Base-by-base conservation (phyloP, 2,797 vertebrate genomes). In the Cetoscarus ocellatus region DNA sequence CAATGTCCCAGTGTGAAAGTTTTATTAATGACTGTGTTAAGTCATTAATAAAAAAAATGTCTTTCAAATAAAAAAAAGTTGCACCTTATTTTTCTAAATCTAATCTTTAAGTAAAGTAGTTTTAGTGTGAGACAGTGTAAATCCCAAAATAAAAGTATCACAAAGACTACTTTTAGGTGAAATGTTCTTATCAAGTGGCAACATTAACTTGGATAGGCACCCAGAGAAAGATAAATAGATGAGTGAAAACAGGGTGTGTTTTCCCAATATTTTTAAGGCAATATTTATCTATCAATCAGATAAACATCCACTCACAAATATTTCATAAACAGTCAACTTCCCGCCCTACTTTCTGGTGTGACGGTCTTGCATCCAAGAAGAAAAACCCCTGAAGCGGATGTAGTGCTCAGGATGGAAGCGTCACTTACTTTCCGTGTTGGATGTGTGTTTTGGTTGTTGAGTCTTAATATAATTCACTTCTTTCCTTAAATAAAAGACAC, bases 401-500 rank as follows among this genome's bases (percentile, higher is more conserved):
- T 57, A 70, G 61, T 55, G 43, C 40, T 73, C 70, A 67, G 73
- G 76, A 83, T 77, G 83, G 70, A 87, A 65, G 67, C 13, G 39
- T 82, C 67, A 70, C 83, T 39, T 75, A 70, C 82, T 90, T 90
- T 91, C 82, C 74, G 36, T 56, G 65, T 74, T 13, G 35, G 77
- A 67, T 53, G 34, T 36, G 68, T 85, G 76, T 88, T 90, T 83
- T 86, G 73, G 66, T 86, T 82, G 86, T 70, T 19, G n/a, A 70
- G 74, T 73, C 52, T 80, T 82, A 86, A 80, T 87, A 70, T 74
- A 79, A 85, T 82, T 48, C 73, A 67, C 70, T 64, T 42, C 43
- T 85, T 83, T 86, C 72, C 69, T 73, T 73, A 83, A 90, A 90
- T 78, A 88, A 80, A 59, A 82, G 75, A 78, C 70, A 78, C 70